Base-by-base conservation (phyloP, 2,888 invertebrate species). In the Amiota minor region DNA sequence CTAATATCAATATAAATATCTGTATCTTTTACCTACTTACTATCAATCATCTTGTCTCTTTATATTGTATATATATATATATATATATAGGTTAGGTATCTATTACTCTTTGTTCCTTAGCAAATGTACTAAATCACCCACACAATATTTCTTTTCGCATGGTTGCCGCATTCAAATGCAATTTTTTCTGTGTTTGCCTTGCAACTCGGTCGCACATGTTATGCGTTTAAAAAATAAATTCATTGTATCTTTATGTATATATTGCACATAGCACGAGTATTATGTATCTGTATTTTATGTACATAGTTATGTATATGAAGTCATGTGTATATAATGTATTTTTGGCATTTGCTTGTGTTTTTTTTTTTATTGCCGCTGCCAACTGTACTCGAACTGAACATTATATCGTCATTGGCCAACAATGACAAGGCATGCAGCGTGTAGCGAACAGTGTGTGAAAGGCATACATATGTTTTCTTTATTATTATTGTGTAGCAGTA, bases 171-270 rank as follows among this genome's bases (percentile, higher is more conserved):
- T 59, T 59, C 18, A 55, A 16, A 18, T 65, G 18, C 65, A 47
- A 16, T 47, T 65, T 18, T 18, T 18, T 18, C 12, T 59, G 14
- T 47, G 12, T 68, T 35, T 68, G 67, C 50, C 50, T 68, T 68
- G 67, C 67, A 68, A 50, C 18, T 10, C 67, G 49, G 20, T 18
- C 50, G 49, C 50, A 50, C 67, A 68, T 50, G 49, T 53, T 68
- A n/a, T 20, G 67, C 67, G 18, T 65, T 47, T 46, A 64, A 20
- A 16, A 64, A 46, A 45, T n/a, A 14, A 6, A 64, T 46, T n/a
- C 8, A 46, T 46, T 46, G 47, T n/a, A 64, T 35, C 35, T 35
- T 35, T 35, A 35, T 35, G 6, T 35, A 35, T 35, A 35, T 35
- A 6, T 35, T 35, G 6, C 6, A 35, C 35, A 35, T 35, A 23